Base-by-base conservation (phyloP, 2,113 vertebrate genomes). In the Pangasianodon hypophthalmus region DNA sequence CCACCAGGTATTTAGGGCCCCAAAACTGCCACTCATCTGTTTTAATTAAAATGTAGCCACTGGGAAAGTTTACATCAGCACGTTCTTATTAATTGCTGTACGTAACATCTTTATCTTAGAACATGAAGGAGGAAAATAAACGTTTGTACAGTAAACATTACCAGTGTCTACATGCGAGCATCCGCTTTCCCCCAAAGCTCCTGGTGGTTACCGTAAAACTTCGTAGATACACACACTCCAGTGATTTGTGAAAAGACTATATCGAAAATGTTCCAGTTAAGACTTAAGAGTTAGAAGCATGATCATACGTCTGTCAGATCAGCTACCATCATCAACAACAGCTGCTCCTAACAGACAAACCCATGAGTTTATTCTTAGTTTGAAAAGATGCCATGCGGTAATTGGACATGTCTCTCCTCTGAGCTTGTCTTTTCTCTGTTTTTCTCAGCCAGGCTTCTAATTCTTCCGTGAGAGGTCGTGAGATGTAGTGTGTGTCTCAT, bases 341-440 rank as follows among this genome's bases (percentile, higher is more conserved):
- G 50, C 21, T 32, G 52, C 50, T 69, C 32, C 37, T 26, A 82
- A 64, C 64, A 62, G 2, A 32, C 8, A 50, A 88, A 60, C n/a
- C 16, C 44, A 32, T 37, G 77, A 67, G 67, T 88, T 88, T 81
- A 60, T 67, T 69, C 60, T 41, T 9, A 2, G 46, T 67, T 41
- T 67, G 79, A 82, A 54, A 24, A 26, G 58, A 82, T 54, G 79
- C 46, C 52, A 50, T 32, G 62, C 16, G n/a, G 64, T 73, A 84
- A 88, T 62, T 84, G 64, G 50, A 73, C 16, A 37, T 54, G 69
- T 84, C 41, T 83, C 56, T 83, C 60, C 60, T 69, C 48, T 13
- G 60, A 54, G 79, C 58, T 16, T 48, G 13, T 54, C 60, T 83
- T 71, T 24, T 14, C 88, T 80, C 37, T 86, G 54, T 52, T 37